Evolutionary conservation across 2,888 invertebrate species (phyloP).

Genomic region (Clostera curtula): DNA sequence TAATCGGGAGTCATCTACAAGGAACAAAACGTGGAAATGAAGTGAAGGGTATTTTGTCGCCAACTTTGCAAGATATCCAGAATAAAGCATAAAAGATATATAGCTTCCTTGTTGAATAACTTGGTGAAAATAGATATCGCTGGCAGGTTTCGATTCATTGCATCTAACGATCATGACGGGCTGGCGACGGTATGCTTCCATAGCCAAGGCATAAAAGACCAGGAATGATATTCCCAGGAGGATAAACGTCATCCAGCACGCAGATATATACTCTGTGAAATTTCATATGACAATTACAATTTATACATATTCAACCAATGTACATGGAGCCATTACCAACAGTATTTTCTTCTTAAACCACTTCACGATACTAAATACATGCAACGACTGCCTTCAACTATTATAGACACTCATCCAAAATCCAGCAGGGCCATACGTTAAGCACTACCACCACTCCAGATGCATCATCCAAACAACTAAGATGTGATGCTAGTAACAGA

Average conservation of each 20-base stretch:
- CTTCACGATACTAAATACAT: no score
- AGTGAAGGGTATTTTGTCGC: slow-evolving; percentile 42
- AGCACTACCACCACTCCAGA: no score
- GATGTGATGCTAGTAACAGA: no score
- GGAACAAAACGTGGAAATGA: slow-evolving; percentile 44
- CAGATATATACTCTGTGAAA: slow-evolving; percentile 55
- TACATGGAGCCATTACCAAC: no score
- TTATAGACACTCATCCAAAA: no score
- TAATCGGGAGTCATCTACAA: slow-evolving; percentile 46
- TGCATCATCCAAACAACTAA: no score
- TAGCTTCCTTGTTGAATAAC: slow-evolving; percentile 35
- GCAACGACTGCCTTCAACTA: no score
- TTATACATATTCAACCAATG: no score
- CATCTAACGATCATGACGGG: slow-evolving; percentile 38
- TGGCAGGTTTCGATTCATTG: slow-evolving; percentile 37
- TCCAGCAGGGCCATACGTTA: no score
- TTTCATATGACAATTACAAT: no score
- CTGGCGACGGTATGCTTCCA: slow-evolving; percentile 42
- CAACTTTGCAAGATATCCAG: slow-evolving; percentile 44
- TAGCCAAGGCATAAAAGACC: slow-evolving; percentile 47
- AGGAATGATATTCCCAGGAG: slow-evolving; percentile 50
- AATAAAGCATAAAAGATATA: slow-evolving; percentile 34
- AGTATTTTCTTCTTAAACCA: no score
- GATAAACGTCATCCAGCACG: slow-evolving; percentile 59
- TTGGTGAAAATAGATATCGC: slow-evolving; percentile 49